Percentiles rank a stretch among this genome's conserved stretches.
These are phyloP conservation scores for Anoplolepis gracilipes DNA, from an alignment of 1,140 invertebrate species.

Conservation along the genomic window DNA sequence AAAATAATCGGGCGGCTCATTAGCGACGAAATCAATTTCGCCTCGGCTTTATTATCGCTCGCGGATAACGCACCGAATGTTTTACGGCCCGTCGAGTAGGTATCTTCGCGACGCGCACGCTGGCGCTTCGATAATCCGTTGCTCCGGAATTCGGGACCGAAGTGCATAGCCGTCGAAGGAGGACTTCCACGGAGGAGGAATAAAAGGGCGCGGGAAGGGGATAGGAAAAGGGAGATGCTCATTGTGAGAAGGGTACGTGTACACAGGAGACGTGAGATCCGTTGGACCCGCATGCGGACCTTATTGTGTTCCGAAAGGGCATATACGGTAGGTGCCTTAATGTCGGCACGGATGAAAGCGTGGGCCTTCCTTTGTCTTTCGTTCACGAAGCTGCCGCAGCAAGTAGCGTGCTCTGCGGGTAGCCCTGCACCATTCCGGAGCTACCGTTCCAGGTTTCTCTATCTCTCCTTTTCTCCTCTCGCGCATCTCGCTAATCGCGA, in stretches of 20 bases:
- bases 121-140: constrained; percentile 49
- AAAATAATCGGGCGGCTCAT: constrained; percentile 55
- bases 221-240: constrained; percentile 70
- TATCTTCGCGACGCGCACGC: constrained; percentile 19
- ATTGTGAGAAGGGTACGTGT: constrained; percentile 73
- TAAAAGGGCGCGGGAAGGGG: constrained; percentile 32
- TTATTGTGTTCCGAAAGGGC: constrained; percentile 79
- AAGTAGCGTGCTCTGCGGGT: constrained; percentile 76
- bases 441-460: constrained; percentile 67
- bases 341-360: constrained; percentile 82
- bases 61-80: constrained; percentile 34
- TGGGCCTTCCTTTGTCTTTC: constrained; percentile 76
- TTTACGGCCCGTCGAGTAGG: constrained; percentile 43
- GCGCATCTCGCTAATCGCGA: constrained; percentile 50
- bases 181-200: not conserved
- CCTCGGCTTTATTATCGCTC: constrained; percentile 45
- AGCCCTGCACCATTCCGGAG: constrained; percentile 69
- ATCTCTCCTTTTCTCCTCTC: constrained; percentile 49
- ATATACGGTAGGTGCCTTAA: constrained; percentile 80
- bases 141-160: constrained; percentile 39
- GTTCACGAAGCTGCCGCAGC: constrained; percentile 75
- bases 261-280: constrained; percentile 78
- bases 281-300: constrained; percentile 82
- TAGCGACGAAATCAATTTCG: constrained; percentile 61
- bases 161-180: constrained; percentile 29